Conservation (phyloP, 2,797 vertebrate species). For the Jordanella pulchra region DNA sequence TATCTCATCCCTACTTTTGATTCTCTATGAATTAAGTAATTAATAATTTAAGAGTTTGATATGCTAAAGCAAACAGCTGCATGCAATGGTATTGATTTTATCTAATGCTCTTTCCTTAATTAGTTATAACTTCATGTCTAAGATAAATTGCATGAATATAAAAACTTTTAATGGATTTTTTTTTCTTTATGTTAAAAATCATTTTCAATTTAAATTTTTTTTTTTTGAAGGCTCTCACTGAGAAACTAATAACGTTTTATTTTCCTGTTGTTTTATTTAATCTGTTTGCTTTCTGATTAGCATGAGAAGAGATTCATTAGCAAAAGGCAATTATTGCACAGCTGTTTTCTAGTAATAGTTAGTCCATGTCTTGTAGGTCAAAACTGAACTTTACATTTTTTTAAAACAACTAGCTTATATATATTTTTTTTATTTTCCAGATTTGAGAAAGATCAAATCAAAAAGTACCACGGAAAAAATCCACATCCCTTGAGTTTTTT, state of each 20-base stretch:
- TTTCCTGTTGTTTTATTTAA: constrained; percentile 1
- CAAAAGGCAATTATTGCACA: neutral
- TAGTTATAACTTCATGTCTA: neutral
- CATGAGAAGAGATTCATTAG: neutral
- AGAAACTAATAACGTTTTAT: neutral
- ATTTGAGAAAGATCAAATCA: neutral
- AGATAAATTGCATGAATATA: neutral
- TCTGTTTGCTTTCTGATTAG: neutral
- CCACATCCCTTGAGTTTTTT: neutral
- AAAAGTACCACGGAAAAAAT: neutral
- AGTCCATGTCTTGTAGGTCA: neutral
- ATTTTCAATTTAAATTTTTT: neutral
- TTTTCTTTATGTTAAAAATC: neutral
- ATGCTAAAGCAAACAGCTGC: neutral
- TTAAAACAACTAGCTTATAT: neutral
- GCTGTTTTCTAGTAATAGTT: neutral
- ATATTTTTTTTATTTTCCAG: neutral
- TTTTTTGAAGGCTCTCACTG: neutral
- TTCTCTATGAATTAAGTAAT: neutral
- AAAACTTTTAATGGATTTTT: neutral
- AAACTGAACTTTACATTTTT: neutral
- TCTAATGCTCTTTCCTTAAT: neutral
- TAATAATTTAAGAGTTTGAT: neutral
- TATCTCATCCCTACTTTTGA: neutral
- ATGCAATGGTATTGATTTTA: neutral